A percentile compares a stretch with the other conserved stretches of the same genome.
phyloP scores from a whole-genome alignment of 2,888 invertebrate genomes.

The Idaea aversata region DNA sequence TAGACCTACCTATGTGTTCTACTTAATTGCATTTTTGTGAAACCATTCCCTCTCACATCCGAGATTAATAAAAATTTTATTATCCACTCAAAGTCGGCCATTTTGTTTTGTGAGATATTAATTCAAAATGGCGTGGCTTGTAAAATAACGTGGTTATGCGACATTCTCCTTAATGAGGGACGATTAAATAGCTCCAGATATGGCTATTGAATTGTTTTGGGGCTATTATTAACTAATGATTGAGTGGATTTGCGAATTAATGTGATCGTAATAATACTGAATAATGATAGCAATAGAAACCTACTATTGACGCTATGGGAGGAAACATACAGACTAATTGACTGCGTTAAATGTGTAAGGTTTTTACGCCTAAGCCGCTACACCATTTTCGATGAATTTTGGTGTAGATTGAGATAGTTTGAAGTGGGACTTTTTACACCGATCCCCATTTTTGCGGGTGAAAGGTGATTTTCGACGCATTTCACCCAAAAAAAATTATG shows the following conservation, averaged over 20 bases:
- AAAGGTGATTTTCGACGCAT: too few species aligned
- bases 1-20: background rate
- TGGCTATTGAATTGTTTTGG: background rate
- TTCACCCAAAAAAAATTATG: too few species aligned
- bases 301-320: background rate
- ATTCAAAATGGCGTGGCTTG: constrained; percentile 69
- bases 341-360: too few species aligned
- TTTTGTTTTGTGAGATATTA: constrained; percentile 71
- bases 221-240: background rate
- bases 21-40: constrained; percentile 45
- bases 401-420: too few species aligned
- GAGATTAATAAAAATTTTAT: constrained; percentile 68
- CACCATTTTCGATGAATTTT: too few species aligned
- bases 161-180: constrained; percentile 58
- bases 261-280: background rate
- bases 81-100: constrained; percentile 53
- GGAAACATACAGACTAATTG: too few species aligned
- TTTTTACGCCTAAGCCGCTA: too few species aligned
- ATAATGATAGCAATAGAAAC: background rate
- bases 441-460: too few species aligned
- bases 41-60: constrained; percentile 49
- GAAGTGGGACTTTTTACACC: too few species aligned
- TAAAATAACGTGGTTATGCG: constrained; percentile 49
- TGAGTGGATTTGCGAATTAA: background rate
- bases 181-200: constrained; percentile 61